Evolutionary conservation across 2,797 vertebrate genomes (phyloP), one percentile per base, ranked within the genome.

Genomic region (Crenuchus spilurus): DNA sequence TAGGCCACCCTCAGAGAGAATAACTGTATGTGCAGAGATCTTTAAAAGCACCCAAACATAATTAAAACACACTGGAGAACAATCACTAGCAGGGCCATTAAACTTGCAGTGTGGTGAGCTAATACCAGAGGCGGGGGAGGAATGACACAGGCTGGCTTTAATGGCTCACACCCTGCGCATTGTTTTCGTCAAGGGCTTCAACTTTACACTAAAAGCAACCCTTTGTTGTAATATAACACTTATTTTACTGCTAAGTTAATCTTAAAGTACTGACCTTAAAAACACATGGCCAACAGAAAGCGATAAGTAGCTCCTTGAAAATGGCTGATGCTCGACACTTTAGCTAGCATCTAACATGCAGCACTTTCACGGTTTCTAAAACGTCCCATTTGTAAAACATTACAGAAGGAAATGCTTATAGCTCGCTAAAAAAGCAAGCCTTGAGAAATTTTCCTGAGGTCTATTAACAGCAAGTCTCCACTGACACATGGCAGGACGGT

Each of bases 1-100:
- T 24, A 26, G 61, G 22, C 61, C 68, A 70, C 20, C 70, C 48
- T 55, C 48, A 60, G 46, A 48, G 72, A 35, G 60, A 18, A 39
- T 58, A 72, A 68, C 54, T 72, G 52, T 46, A 41, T 64, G 31
- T 57, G 37, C 64, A 26, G 31, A 54, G 64, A 75, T 75, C 60
- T 75, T 71, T 72, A 57, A 75, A 77, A 77, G 77, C 67, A 74
- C 75, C 60, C 48, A 69, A 57, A 77, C 24, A 68, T 80, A 77
- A 79, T 82, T 77, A 82, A 77, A 79, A 58, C 44, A 54, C 42
- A 35, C 42, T 46, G 24, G 62, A 71, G 57, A 71, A 54, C 30
- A 48, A 72, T 63, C 70, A 74, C 26, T 24, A 18, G 2, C 73
- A 73, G 44, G 39, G 57, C 77, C 69, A 76, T 76, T 79, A 76